phyloP scores from a whole-genome alignment of 35 echinoderm and acorn worm species.

The Diadema setosum region DNA sequence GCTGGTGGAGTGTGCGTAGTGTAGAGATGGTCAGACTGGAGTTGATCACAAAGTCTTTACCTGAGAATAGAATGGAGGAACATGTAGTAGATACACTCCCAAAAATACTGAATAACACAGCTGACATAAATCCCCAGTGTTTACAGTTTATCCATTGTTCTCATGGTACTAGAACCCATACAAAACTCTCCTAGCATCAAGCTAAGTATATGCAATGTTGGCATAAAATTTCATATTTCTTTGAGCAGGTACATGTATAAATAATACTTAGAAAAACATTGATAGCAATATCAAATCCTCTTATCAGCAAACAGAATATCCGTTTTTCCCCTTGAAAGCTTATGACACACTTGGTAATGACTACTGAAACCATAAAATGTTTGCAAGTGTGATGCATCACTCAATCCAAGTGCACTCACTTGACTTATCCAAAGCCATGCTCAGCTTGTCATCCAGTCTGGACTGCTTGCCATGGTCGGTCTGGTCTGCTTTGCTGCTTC shows the following conservation, averaged over 20 bases:
- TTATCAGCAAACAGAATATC: no score
- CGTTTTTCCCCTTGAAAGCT: not conserved
- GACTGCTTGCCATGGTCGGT: not conserved
- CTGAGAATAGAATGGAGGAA: not conserved
- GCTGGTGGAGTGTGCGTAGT: constrained; percentile 55
- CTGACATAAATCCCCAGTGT: no score
- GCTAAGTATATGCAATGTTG: no score
- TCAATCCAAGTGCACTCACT: no score
- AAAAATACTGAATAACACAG: no score
- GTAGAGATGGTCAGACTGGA: constrained; percentile 52
- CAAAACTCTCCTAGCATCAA: no score
- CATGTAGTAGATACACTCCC: not conserved
- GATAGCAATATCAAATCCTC: no score
- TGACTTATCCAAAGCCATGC: not conserved
- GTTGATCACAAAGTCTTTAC: constrained; percentile 69
- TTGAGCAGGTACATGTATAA: no score
- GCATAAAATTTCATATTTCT: no score
- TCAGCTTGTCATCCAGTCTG: not conserved
- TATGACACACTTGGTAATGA: not conserved
- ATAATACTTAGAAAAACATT: no score
- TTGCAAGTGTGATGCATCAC: not conserved
- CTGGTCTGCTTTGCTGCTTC: not conserved
- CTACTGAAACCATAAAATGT: not conserved
- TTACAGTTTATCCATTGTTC: no score
- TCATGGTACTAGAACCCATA: no score